phyloP scores from a whole-genome alignment of 2,113 vertebrate species.

The Microtus pennsylvanicus region DNA sequence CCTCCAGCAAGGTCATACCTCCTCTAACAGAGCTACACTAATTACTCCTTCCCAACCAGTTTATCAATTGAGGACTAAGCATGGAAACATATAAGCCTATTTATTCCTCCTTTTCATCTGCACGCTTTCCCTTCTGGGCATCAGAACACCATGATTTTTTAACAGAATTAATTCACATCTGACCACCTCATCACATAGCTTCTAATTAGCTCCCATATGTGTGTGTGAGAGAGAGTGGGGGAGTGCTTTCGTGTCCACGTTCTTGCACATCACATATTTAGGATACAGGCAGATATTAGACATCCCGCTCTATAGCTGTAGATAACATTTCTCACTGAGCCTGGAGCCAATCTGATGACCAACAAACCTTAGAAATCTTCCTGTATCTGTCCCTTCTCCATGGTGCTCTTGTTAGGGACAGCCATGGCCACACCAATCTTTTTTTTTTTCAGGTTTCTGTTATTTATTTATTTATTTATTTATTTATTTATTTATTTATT shows the following conservation, averaged over 20 bases:
- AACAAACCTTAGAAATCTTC: not conserved
- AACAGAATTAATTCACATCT: not conserved
- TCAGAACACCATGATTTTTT: not conserved
- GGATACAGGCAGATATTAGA: not conserved
- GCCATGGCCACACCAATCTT: not conserved
- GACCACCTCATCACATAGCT: not conserved
- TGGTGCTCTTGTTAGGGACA: not conserved
- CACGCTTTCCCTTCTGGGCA: not conserved
- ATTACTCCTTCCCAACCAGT: not conserved
- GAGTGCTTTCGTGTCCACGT: not conserved
- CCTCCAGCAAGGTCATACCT: not conserved
- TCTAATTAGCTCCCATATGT: not conserved
- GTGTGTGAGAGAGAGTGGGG: not conserved
- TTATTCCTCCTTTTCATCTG: not conserved
- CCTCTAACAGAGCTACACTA: not conserved
- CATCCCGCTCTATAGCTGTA: not conserved
- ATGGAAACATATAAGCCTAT: not conserved
- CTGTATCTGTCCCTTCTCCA: not conserved
- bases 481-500: too few species aligned
- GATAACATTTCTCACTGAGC: not conserved
- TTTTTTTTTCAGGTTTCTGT: too few species aligned
- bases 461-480: too few species aligned
- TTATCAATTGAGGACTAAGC: not conserved
- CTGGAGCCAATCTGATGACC: not conserved
- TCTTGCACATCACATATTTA: not conserved